These are phyloP conservation scores for Podarcis raffonei DNA, from an alignment of 2,113 vertebrate species.

Conservation along the genomic window DNA sequence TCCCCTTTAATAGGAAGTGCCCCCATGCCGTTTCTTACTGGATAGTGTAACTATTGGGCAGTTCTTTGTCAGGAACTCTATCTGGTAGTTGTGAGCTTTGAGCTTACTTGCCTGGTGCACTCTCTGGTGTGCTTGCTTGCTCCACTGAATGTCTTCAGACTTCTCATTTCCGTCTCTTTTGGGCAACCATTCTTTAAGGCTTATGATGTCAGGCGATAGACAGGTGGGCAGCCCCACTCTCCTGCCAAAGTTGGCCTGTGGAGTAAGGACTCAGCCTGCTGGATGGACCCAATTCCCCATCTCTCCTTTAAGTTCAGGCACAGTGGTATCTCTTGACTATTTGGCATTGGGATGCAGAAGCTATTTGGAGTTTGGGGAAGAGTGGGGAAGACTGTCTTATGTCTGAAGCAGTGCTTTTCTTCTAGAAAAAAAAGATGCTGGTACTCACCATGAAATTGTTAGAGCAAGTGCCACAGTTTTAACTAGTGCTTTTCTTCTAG, in stretches of 20 bases:
- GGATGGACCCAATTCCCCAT: too few species aligned
- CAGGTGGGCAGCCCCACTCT: too few species aligned
- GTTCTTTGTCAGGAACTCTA: not conserved
- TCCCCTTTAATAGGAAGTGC: too few species aligned
- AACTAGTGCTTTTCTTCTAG: too few species aligned
- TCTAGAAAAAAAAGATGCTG: too few species aligned
- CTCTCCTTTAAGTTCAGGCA: not conserved
- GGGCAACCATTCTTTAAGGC: not conserved
- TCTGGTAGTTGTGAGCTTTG: not conserved
- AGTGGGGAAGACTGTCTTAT: too few species aligned
- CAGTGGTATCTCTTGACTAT: not conserved
- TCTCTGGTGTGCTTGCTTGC: not conserved
- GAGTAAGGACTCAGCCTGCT: too few species aligned
- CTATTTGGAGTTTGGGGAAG: not conserved
- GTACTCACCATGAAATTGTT: too few species aligned
- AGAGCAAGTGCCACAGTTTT: too few species aligned
- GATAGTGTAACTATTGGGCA: not conserved
- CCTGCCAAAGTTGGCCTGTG: too few species aligned
- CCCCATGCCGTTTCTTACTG: not conserved
- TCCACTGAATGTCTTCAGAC: not conserved
- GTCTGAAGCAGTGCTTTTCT: too few species aligned
- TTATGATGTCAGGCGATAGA: too few species aligned
- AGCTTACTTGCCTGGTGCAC: not conserved
- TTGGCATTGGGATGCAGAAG: not conserved
- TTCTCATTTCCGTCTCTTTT: not conserved